Conservation (phyloP, 2,888 invertebrate genomes). For the Galerucella nymphaeae region DNA sequence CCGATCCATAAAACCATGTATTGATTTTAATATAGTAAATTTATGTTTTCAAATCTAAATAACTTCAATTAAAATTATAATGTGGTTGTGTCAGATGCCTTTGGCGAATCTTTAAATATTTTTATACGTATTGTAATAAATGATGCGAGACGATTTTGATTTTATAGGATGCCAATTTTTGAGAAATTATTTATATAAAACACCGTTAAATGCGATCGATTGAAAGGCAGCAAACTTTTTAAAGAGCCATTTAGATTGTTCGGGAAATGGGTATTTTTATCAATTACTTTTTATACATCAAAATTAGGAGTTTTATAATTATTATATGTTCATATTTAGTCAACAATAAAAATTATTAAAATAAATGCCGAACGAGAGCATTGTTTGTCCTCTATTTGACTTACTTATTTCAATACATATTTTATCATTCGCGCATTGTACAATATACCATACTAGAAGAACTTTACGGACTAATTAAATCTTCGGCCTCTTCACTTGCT, state of each 20-base stretch:
- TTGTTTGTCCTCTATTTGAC: background rate
- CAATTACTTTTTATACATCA: conserved; percentile 13
- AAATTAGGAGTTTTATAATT: conserved; percentile 19
- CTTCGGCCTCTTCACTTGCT: too few relatives aligned
- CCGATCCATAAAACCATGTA: background rate
- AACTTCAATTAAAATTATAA: background rate
- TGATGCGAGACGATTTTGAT: conserved; percentile 12
- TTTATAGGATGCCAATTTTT: conserved; percentile 17
- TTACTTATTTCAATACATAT: too few relatives aligned
- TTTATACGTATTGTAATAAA: conserved; percentile 12
- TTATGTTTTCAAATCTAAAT: background rate
- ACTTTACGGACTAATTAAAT: too few relatives aligned
- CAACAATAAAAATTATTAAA: conserved; percentile 9
- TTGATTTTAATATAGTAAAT: background rate
- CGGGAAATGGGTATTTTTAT: conserved; percentile 17
- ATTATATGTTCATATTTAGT: conserved; percentile 17
- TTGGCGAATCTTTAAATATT: background rate
- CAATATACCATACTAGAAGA: too few relatives aligned
- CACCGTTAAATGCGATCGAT: conserved; percentile 1
- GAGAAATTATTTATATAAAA: background rate
- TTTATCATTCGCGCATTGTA: background rate
- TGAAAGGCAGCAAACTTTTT: conserved; percentile 10
- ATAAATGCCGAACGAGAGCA: background rate
- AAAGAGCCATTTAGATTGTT: conserved; percentile 5
- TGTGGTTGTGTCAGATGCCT: background rate